Conservation (phyloP, 2,113 vertebrate genomes). For the Xiphophorus couchianus region DNA sequence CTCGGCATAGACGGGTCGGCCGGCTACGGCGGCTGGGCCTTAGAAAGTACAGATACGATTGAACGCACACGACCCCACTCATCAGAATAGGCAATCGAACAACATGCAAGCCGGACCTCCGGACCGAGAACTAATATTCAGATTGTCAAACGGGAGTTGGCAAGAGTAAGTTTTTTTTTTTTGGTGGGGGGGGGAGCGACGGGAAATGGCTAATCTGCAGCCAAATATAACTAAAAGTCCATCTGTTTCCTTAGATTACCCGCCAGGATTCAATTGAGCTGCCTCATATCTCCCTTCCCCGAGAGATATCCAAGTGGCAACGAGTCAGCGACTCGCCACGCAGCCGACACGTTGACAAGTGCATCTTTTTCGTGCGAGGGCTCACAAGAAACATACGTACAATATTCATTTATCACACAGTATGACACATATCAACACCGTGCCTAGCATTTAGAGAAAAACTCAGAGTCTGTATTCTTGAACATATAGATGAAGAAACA, state of each 20-base stretch:
- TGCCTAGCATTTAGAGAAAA: slow-evolving; percentile 30
- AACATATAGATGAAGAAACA: neutral
- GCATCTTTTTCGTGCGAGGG: slow-evolving; percentile 25
- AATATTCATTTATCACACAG: slow-evolving; percentile 31
- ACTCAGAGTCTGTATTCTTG: slow-evolving; percentile 35
- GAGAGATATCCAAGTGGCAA: slow-evolving; percentile 68
- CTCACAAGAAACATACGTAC: slow-evolving; percentile 27
- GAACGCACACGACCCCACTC: slow-evolving; percentile 49
- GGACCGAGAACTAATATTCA: slow-evolving; percentile 74
- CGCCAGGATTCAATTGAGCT: slow-evolving; percentile 76
- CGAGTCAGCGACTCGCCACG: slow-evolving; percentile 61
- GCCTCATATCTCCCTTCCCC: slow-evolving; percentile 57
- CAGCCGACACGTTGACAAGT: slow-evolving; percentile 56
- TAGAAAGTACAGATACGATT: slow-evolving; percentile 64
- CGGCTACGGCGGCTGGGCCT: slow-evolving; percentile 63
- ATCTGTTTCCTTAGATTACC: slow-evolving; percentile 81
- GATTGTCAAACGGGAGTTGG: slow-evolving; percentile 74
- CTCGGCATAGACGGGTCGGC: slow-evolving; percentile 39
- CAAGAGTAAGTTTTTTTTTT: slow-evolving; percentile 62
- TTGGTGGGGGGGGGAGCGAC: slow-evolving; percentile 25
- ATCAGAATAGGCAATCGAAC: slow-evolving; percentile 68
- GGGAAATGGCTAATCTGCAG: slow-evolving; percentile 75
- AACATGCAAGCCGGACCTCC: slow-evolving; percentile 55
- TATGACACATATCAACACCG: slow-evolving; percentile 3
- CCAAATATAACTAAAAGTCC: slow-evolving; percentile 80